These are phyloP conservation scores for Xiphydria camelus DNA, from an alignment of 2,888 invertebrate species.

Conservation along the genomic window DNA sequence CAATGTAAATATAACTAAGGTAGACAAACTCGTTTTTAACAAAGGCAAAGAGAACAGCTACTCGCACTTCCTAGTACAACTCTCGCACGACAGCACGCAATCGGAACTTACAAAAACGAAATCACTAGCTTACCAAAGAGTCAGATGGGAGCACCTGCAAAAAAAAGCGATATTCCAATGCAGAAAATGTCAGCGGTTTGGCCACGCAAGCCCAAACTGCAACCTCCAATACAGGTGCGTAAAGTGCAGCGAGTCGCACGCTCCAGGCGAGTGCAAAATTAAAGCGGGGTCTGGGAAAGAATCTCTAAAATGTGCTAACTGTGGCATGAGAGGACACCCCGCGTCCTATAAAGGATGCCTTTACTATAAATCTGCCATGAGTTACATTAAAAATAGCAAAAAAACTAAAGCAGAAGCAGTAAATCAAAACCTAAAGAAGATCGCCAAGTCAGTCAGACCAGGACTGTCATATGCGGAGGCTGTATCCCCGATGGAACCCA, in stretches of 20 bases:
- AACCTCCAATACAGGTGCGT: not conserved
- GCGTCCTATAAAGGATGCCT: constrained; percentile 1
- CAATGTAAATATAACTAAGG: not conserved
- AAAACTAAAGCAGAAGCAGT: too few relatives aligned
- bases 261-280: not conserved
- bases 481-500: too few relatives aligned
- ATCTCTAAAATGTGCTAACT: not conserved
- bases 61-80: not conserved
- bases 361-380: not conserved
- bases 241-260: not conserved
- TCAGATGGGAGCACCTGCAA: not conserved
- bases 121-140: not conserved
- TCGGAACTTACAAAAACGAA: not conserved
- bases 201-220: not conserved
- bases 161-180: not conserved
- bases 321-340: not conserved
- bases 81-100: not conserved
- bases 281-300: not conserved
- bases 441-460: too few relatives aligned
- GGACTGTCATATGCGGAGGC: too few relatives aligned
- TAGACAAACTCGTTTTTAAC: not conserved
- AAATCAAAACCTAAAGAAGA: too few relatives aligned
- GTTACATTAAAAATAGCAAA: too few relatives aligned
- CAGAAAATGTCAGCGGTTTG: not conserved
- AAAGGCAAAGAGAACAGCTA: not conserved